A percentile compares a stretch with the other conserved stretches of the same genome.
phyloP scores from a whole-genome alignment of 2,888 invertebrate genomes.

The Strigamia crassipes region DNA sequence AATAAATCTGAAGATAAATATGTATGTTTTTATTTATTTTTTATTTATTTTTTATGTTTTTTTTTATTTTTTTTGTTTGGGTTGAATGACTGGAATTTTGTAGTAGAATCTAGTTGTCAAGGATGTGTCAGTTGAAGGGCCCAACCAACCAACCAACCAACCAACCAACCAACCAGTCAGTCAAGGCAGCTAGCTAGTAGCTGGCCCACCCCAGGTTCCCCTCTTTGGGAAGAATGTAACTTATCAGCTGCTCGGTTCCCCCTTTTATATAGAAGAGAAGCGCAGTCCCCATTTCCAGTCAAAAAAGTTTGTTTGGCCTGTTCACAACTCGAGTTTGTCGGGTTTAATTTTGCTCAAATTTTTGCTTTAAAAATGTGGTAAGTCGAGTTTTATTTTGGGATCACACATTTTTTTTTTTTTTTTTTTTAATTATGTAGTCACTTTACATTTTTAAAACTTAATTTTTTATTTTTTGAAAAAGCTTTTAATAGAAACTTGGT shows the following conservation, averaged over 20 bases:
- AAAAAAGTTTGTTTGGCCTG: constrained; percentile 3
- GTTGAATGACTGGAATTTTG: neutral
- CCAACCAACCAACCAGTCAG: neutral
- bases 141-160: neutral
- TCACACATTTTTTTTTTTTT: neutral
- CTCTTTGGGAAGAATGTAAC: constrained; percentile 25
- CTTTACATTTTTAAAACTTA: too few relatives aligned
- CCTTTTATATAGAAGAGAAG: constrained; percentile 9
- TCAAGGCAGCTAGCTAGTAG: neutral
- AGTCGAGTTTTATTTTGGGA: neutral
- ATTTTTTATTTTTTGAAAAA: neutral
- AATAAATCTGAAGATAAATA: constrained; percentile 22
- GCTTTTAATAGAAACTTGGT: neutral
- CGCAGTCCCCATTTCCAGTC: constrained; percentile 1
- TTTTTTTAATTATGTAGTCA: too few relatives aligned
- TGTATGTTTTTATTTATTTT: neutral
- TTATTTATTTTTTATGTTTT: neutral
- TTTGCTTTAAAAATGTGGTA: neutral
- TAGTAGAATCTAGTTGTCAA: neutral
- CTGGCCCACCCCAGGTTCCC: constrained; percentile 19
- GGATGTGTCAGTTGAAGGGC: constrained; percentile 9
- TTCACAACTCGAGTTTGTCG: neutral
- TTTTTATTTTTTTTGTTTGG: neutral
- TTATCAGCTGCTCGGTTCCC: constrained; percentile 41
- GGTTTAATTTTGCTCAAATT: neutral